Base-by-base conservation (phyloP, 1,140 invertebrate genomes). In the Caenorhabditis briggsae region DNA sequence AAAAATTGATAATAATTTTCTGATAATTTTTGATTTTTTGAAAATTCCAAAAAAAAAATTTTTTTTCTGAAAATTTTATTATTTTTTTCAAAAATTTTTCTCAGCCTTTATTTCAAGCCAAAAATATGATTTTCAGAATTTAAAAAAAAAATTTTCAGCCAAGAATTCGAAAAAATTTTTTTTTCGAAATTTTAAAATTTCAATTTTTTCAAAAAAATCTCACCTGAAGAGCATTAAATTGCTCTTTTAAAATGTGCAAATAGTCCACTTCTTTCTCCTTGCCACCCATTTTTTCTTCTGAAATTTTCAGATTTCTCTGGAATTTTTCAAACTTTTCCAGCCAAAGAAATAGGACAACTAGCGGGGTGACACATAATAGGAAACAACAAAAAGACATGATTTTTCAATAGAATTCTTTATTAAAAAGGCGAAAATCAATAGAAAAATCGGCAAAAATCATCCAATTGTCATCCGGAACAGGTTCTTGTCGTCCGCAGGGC, bases 201-300 rank as follows among this genome's bases (percentile, higher is more conserved):
- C 16, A 46, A 48, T 74, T 46, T 74, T 78, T 78, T 78, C 9
- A 5, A 33, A 33, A 33, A 33, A 33, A 33, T 33, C 64, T 16
- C 50, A 78, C 70, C 70, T 78, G 70, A 20, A 78, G 70, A 23
- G 70, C 70, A 23, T 23, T 78, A 25, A 78, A 78, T 14, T 78
- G 70, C n/a, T 78, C 70, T 50, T 78, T 78, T 53, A 78, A 23
- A 14, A 78, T 78, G 23, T 48, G 7, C 46, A 78, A 6, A 78
- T 78, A 78, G 14, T 78, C 46, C 7, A 41, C 12, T 70, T 70
- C 43, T 18, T 70, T 18, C 64, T 70, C 64, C 43, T 50, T 78
- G 46, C 46, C 23, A 78, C 70, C 7, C 70, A 70, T 64, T n/a
- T 33, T 58, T 58, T n/a, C n/a, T 2, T 64, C 59, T 64, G 59